A percentile compares a stretch with the other conserved stretches of the same genome.
Evolutionary conservation across 2,888 invertebrate species (phyloP).

Genomic region (Apocheima hispidaria): DNA sequence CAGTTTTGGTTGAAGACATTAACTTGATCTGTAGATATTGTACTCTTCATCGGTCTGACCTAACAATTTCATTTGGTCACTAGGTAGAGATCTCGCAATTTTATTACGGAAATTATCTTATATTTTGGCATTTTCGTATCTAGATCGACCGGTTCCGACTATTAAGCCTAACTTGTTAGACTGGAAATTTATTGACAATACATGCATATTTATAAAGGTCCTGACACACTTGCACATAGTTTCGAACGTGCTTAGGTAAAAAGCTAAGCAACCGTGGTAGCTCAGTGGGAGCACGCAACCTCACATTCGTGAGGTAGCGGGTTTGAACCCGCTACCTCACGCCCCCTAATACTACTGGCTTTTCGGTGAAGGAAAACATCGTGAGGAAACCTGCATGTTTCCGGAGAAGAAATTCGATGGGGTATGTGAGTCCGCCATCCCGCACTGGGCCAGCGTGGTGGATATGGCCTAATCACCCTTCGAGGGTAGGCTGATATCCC

Average conservation of each 20-base stretch:
- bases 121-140: conserved; percentile 51
- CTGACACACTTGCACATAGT: background rate
- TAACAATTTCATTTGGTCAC: conserved; percentile 31
- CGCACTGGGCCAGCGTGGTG: too few relatives aligned
- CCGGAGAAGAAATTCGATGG: too few relatives aligned
- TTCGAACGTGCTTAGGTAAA: background rate
- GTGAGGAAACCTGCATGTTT: too few relatives aligned
- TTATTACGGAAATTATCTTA: conserved; percentile 47
- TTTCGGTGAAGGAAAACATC: too few relatives aligned
- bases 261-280: too few relatives aligned
- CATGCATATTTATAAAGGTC: conserved; percentile 13
- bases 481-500: too few relatives aligned
- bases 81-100: conserved; percentile 37
- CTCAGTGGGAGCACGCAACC: too few relatives aligned
- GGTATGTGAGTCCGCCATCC: too few relatives aligned
- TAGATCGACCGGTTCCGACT: conserved; percentile 52
- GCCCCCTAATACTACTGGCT: too few relatives aligned
- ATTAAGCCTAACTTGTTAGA: conserved; percentile 31
- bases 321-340: too few relatives aligned
- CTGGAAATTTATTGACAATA: conserved; percentile 40
- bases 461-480: too few relatives aligned
- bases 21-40: conserved; percentile 5
- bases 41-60: conserved; percentile 11
- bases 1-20: conserved; percentile 5
- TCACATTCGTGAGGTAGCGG: too few relatives aligned